Base-by-base conservation (phyloP, 2,797 vertebrate species). In the Limnodromus scolopaceus region DNA sequence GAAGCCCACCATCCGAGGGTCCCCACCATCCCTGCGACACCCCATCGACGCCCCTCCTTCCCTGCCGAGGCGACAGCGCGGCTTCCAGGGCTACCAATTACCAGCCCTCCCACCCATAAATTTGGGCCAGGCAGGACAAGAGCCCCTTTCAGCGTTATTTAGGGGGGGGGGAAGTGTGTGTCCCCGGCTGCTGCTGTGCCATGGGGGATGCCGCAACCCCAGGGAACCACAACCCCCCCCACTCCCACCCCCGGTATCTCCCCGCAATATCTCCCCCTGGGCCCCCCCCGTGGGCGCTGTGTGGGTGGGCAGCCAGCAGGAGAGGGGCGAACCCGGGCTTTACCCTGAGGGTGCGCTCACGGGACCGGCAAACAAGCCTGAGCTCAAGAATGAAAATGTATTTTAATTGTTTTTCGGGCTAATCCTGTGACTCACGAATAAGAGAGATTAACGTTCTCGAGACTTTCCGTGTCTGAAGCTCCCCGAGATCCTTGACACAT, bases 221-320 rank as follows among this genome's bases (percentile, higher is more conserved):
- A 25, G 22, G 22, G 17, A 20, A 1, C 48, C 8, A 49, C 48
- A 24, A 23, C 11, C 12, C 48, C 23, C 48, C 8, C 46, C 10
- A 22, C 46, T 13, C 5, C 32, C 61, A 18, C 74, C 39, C 9
- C 80, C 7, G 61, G 55, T 41, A 28, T 1, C 19, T 2, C 28
- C 1, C 23, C 3, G 32, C 17, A 2, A 0, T 9, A 7, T 25
- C 27, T 10, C 5, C 28, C 28, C 7, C 63, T 1, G 20, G 9
- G 45, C 17, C 1, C 39, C 43, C 1, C 27, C 1, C 54, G 27
- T 4, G 49, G 49, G 25, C 16, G 23, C 84, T 9, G 10, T 4
- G 22, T 72, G 6, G 3, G 48, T 1, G 34, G 65, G 36, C 55
- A 36, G 9, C 3, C 2, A 17, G 17, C 3, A 6, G 39, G 6